phyloP scores from a whole-genome alignment of 2,113 vertebrate genomes.

The Carollia perspicillata region DNA sequence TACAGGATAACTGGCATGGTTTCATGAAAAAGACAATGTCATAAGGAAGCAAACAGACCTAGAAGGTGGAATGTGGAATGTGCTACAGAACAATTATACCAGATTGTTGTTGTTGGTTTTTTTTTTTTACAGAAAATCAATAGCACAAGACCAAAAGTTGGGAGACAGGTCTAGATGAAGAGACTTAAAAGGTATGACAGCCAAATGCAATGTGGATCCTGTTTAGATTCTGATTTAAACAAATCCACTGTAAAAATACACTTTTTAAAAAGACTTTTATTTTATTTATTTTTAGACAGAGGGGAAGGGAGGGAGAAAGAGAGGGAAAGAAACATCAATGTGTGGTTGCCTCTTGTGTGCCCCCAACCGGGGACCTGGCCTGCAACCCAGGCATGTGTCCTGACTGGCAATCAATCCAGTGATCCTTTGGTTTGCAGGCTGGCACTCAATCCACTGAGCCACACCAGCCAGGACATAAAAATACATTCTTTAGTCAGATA shows the following conservation, averaged over 20 bases:
- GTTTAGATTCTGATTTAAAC: constrained; percentile 14
- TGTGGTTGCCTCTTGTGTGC: too few species aligned
- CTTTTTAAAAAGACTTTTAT: background rate
- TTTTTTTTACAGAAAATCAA: background rate
- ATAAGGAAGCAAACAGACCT: constrained; percentile 21
- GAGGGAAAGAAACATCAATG: too few species aligned
- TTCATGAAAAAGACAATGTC: constrained; percentile 12
- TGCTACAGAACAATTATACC: background rate
- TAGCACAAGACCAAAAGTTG: background rate
- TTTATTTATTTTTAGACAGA: too few species aligned
- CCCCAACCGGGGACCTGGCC: too few species aligned
- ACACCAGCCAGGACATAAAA: background rate
- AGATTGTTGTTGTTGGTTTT: background rate
- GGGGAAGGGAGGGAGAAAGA: too few species aligned
- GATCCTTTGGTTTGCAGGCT: too few species aligned
- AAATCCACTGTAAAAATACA: constrained; percentile 9
- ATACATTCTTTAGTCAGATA: background rate
- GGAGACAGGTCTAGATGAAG: background rate
- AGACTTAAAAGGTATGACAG: constrained; percentile 22
- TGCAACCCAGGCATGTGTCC: too few species aligned
- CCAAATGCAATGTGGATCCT: background rate
- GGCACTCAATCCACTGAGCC: too few species aligned
- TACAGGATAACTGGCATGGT: background rate
- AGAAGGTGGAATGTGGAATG: background rate
- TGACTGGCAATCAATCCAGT: too few species aligned